Base-by-base conservation (phyloP, 2,797 vertebrate species). In the Lagocephalus sceleratus region DNA sequence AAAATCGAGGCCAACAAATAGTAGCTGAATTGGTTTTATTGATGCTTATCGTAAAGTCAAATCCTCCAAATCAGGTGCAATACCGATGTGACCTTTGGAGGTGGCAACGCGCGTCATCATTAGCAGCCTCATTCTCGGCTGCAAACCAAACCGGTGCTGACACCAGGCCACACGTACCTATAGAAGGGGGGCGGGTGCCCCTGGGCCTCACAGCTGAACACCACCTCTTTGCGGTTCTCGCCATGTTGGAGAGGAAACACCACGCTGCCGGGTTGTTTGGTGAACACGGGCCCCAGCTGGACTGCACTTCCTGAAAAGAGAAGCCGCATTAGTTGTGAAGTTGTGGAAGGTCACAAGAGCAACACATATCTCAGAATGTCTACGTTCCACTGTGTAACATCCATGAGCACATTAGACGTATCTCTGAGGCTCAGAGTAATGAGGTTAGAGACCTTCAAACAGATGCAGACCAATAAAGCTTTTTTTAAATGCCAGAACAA, bases 161-260 rank as follows among this genome's bases (percentile, higher is more conserved):
- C 55, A 55, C 35, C 67, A 35, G 22, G 66, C 45, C 50, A 48
- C 21, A 55, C 59, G 88, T 83, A 98, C 96, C 96, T 94, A 82
- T 95, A 91, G 35, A 88, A 90, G 25, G 94, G 94, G 2, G 87
- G 83, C 20, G 95, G 95, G 59, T 94, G 92, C 75, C 95, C 95
- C 75, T 92, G 91, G 14, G 92, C 95, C 80, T 97, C 94, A 0
- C 96, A 98, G 79, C 78, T 95, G 73, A 97, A 92, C 76, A 93
- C 93, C 73, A 97, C 93, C 74, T 94, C 93, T 65, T 91, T 91
- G 68, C 90, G 93, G 44, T 75, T 86, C 71, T 97, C 94, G 0
- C 83, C 81, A 0, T 93, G 88, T 63, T 92, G 92, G 85, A 98
- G 60, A 21, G 96, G 93, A 78, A 98, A 97, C 78, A 95, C 92